Conservation (phyloP, 2,888 invertebrate genomes). For the Blomia tropicalis region DNA sequence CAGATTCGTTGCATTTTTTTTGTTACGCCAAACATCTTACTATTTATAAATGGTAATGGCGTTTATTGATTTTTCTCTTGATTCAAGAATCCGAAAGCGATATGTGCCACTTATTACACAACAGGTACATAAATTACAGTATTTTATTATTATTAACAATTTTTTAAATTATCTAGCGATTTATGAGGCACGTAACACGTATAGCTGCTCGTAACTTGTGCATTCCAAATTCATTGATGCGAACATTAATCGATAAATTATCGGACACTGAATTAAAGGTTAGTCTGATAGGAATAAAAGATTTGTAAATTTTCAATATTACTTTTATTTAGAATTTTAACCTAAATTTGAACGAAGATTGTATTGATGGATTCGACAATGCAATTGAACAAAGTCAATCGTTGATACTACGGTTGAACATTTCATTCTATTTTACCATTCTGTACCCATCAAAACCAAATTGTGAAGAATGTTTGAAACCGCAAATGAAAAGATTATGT, state of each 20-base stretch:
- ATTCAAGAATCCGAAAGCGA: slow-evolving; percentile 28
- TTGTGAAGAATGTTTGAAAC: not conserved
- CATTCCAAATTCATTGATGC: slow-evolving; percentile 30
- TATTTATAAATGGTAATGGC: slow-evolving; percentile 27
- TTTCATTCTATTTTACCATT: slow-evolving; percentile 11
- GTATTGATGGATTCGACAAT: not conserved
- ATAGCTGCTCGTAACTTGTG: slow-evolving; percentile 34
- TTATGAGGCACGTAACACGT: slow-evolving; percentile 38
- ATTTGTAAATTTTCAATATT: no score
- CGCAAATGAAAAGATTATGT: not conserved
- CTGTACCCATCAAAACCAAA: not conserved
- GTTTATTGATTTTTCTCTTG: slow-evolving; percentile 29
- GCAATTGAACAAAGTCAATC: not conserved
- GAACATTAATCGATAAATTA: slow-evolving; percentile 24
- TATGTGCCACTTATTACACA: slow-evolving; percentile 56
- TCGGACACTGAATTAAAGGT: slow-evolving; percentile 27
- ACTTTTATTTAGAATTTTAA: not conserved
- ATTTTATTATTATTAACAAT: slow-evolving; percentile 31
- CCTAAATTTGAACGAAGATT: not conserved
- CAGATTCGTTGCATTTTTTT: no score
- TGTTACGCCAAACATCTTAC: no score
- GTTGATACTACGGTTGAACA: not conserved
- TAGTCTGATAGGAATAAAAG: no score
- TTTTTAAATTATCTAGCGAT: slow-evolving; percentile 40
- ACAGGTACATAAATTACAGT: slow-evolving; percentile 43